phyloP scores from a whole-genome alignment of 2,797 vertebrate species.

The Zalophus californianus region DNA sequence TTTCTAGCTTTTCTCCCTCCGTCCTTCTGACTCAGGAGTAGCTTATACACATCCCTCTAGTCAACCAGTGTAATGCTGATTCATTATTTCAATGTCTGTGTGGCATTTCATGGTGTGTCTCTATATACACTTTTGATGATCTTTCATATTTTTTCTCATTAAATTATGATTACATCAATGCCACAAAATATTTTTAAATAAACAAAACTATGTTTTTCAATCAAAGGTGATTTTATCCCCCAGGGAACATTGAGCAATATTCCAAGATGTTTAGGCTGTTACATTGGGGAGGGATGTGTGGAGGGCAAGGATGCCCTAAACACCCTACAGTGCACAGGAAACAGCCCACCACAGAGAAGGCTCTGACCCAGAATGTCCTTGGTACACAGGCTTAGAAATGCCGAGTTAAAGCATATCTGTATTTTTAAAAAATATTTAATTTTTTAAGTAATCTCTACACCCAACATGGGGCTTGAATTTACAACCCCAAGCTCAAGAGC shows the following conservation, averaged over 20 bases:
- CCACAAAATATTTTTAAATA: neutral
- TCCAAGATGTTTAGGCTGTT: neutral
- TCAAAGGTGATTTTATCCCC: rapidly evolving
- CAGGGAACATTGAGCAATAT: neutral
- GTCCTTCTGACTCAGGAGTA: neutral
- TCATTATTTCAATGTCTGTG: neutral
- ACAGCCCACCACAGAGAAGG: neutral
- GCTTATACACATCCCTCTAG: neutral
- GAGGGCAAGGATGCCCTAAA: neutral
- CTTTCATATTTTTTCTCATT: neutral
- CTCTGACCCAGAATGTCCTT: neutral
- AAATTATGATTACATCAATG: neutral
- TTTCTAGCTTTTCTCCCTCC: neutral
- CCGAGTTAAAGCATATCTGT: neutral
- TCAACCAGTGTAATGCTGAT: neutral
- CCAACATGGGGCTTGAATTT: neutral
- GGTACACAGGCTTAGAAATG: neutral
- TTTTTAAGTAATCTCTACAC: neutral
- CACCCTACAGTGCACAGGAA: neutral
- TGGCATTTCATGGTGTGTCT: neutral
- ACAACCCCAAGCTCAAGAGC: neutral
- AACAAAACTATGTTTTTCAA: neutral
- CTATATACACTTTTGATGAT: neutral
- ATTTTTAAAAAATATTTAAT: neutral
- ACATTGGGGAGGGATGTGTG: neutral